A percentile compares a stretch with the other conserved stretches of the same genome.
Evolutionary conservation across 2,797 vertebrate genomes (phyloP).

Genomic region (Avahi laniger): DNA sequence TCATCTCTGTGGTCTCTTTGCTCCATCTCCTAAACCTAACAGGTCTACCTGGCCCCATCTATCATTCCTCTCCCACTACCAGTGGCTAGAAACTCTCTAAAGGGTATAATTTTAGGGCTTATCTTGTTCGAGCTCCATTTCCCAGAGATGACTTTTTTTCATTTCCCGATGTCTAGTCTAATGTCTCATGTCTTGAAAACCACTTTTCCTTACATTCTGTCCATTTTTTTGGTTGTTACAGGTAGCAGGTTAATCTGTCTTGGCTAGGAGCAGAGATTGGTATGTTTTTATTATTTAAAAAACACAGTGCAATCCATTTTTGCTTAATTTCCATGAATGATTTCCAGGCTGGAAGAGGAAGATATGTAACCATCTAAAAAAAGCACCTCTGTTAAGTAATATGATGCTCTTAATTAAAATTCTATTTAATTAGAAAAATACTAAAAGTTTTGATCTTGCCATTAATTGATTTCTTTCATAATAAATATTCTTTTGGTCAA

Average conservation of each 20-base stretch:
- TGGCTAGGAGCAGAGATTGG: not conserved
- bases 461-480: constrained; percentile 24
- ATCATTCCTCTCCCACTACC: not conserved
- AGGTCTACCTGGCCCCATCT: too few species aligned
- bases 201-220: not conserved
- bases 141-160: not conserved
- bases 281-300: not conserved
- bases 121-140: not conserved
- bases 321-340: not conserved
- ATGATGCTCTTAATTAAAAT: not conserved
- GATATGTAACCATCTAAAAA: not conserved
- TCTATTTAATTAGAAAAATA: not conserved
- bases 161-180: not conserved
- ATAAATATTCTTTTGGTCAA: not conserved
- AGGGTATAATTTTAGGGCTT: not conserved
- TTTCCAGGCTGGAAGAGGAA: not conserved
- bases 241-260: not conserved
- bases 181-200: not conserved
- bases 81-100: not conserved
- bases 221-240: not conserved
- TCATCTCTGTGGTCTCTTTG: not conserved
- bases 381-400: not conserved
- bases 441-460: not conserved
- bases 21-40: not conserved
- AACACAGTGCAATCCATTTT: not conserved